phyloP scores from a whole-genome alignment of 2,888 invertebrate genomes.

The Gasteruption jaculator region DNA sequence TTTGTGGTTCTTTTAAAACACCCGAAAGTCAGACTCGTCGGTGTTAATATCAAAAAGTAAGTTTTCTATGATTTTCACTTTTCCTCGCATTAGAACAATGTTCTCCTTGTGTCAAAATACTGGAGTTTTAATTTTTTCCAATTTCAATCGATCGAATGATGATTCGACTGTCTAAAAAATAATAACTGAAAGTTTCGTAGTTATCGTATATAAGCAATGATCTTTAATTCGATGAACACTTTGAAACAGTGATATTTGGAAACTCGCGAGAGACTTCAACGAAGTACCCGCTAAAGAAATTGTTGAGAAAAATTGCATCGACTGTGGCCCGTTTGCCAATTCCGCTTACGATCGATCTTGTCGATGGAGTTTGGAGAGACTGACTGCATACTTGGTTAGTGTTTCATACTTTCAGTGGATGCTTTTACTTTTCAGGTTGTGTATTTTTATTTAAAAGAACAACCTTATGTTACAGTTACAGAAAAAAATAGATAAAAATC shows the following conservation, averaged over 20 bases:
- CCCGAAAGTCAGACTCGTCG: slow-evolving; percentile 58
- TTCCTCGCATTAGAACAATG: not conserved
- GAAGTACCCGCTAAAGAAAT: slow-evolving; percentile 55
- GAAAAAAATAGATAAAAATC: slow-evolving; percentile 56
- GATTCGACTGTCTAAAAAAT: too few relatives aligned
- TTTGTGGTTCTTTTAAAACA: slow-evolving; percentile 57
- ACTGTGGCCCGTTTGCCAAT: slow-evolving; percentile 59
- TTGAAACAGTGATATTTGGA: slow-evolving; percentile 62
- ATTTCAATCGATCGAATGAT: too few relatives aligned
- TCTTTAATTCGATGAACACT: too few relatives aligned
- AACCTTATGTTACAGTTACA: slow-evolving; percentile 48
- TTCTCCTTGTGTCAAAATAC: too few relatives aligned
- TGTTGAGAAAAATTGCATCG: slow-evolving; percentile 58
- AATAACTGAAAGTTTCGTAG: too few relatives aligned
- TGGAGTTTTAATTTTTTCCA: too few relatives aligned
- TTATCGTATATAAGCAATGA: too few relatives aligned
- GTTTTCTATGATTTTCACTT: slow-evolving; percentile 20
- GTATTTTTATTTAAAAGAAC: slow-evolving; percentile 4
- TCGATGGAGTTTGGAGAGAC: slow-evolving; percentile 60
- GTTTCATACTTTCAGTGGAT: not conserved
- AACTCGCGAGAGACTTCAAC: slow-evolving; percentile 60
- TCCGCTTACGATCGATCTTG: slow-evolving; percentile 52
- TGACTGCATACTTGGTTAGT: slow-evolving; percentile 57
- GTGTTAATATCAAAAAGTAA: slow-evolving; percentile 64
- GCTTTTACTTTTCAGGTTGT: not conserved